Conservation (phyloP, 2,113 vertebrate genomes). For the Sciurus niger region DNA sequence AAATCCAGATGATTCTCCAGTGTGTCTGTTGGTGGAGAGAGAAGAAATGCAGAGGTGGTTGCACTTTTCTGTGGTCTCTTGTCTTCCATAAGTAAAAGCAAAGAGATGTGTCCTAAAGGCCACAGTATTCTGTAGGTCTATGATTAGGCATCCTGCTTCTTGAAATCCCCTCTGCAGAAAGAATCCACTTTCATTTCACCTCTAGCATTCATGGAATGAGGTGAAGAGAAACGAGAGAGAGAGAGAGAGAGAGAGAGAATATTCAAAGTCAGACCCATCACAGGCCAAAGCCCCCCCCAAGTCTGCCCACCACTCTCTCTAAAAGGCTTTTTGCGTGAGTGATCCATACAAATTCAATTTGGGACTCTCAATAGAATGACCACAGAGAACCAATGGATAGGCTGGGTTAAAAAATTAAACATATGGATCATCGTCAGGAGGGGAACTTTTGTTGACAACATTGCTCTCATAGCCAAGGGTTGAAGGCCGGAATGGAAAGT, state of each 20-base stretch:
- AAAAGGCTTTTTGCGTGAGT: slow-evolving; percentile 80
- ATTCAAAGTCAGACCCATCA: slow-evolving; percentile 65
- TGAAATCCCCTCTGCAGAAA: neutral
- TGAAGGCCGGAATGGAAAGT: slow-evolving; percentile 13
- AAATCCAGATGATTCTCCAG: neutral
- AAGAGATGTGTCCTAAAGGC: neutral
- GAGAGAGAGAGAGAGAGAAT: neutral
- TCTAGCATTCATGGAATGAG: neutral
- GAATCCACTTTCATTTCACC: slow-evolving; percentile 55
- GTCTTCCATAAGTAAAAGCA: neutral
- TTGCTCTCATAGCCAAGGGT: slow-evolving; percentile 50
- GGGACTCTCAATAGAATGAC: slow-evolving; percentile 64
- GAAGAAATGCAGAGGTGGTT: neutral
- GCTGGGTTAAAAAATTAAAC: slow-evolving; percentile 61
- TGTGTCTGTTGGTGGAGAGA: neutral
- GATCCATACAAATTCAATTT: slow-evolving; percentile 84
- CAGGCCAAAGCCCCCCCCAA: neutral
- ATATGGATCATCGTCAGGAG: slow-evolving; percentile 45
- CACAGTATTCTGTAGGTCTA: neutral
- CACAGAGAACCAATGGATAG: slow-evolving; percentile 67
- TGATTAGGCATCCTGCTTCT: slow-evolving; percentile 15
- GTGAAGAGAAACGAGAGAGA: neutral
- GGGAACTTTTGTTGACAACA: slow-evolving; percentile 69
- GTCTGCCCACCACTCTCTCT: slow-evolving; percentile 72
- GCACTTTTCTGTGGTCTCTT: neutral